Percentiles rank a stretch among this genome's conserved stretches.
phyloP scores from a whole-genome alignment of 1,140 invertebrate genomes.

The Lepeophtheirus salmonis region DNA sequence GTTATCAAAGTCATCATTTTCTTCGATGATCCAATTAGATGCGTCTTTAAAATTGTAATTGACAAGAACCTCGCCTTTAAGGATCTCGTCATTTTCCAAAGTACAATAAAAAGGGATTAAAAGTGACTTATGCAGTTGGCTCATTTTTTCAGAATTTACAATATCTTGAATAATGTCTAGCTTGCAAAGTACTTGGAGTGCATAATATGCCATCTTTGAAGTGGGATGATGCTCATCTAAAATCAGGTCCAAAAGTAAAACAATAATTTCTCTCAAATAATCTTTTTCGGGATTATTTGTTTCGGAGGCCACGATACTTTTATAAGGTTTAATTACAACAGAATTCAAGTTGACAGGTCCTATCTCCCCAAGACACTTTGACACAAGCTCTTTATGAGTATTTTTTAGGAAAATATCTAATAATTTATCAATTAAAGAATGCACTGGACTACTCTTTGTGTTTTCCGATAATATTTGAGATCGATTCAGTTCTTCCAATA shows the following conservation, averaged over 20 bases:
- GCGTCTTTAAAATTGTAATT: neutral
- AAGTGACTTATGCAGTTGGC: neutral
- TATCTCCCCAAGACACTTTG: conserved; percentile 3
- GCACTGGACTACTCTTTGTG: neutral
- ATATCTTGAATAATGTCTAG: neutral
- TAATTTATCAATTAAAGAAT: neutral
- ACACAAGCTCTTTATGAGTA: neutral
- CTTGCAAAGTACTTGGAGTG: neutral
- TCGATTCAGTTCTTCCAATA: neutral
- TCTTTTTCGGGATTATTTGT: neutral
- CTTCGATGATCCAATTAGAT: neutral
- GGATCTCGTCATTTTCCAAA: neutral
- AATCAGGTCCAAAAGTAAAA: neutral
- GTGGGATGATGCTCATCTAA: neutral
- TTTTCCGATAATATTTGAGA: neutral
- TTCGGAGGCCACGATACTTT: neutral
- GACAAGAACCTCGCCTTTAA: neutral
- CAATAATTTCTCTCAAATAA: neutral
- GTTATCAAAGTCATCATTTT: neutral
- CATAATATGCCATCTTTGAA: neutral
- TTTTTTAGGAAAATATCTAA: neutral
- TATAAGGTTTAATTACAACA: neutral
- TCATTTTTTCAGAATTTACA: neutral
- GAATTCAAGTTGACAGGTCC: neutral
- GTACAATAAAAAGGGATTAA: neutral